A percentile compares a stretch with the other conserved stretches of the same genome.
Conservation (phyloP, 2,113 vertebrate species). For the Bungarus multicinctus region DNA sequence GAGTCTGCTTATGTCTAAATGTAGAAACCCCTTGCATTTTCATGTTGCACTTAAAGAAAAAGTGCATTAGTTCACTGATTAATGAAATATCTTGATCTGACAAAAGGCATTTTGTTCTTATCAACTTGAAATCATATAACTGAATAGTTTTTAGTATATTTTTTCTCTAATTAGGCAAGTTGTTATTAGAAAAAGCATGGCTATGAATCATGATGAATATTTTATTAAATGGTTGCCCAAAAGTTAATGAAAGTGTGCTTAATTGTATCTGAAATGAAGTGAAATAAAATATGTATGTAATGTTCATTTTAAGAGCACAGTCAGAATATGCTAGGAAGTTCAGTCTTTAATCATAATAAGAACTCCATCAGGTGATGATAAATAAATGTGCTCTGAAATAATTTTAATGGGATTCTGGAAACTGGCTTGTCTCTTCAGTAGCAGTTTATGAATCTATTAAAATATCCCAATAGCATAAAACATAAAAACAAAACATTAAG, state of each 20-base stretch:
- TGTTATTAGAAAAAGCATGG: neutral
- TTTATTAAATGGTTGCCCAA: conserved; percentile 14
- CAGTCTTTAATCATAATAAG: conserved; percentile 23
- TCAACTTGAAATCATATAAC: conserved; percentile 20
- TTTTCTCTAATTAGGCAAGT: conserved; percentile 19
- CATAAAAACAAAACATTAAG: neutral
- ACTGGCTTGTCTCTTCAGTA: neutral
- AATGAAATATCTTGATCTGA: conserved; percentile 1
- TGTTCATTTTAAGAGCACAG: neutral
- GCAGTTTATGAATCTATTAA: neutral
- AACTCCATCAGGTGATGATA: neutral
- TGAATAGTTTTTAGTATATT: conserved; percentile 28
- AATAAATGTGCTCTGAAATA: neutral
- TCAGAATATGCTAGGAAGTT: conserved; percentile 9
- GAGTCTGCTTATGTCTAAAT: neutral
- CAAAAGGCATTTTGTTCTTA: conserved; percentile 8
- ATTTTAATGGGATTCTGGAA: neutral
- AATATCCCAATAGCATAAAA: neutral
- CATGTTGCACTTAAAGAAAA: neutral
- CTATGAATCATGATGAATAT: conserved; percentile 22
- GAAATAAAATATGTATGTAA: conserved; percentile 5
- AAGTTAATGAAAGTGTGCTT: conserved; percentile 7
- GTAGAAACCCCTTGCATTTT: neutral
- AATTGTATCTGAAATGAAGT: neutral
- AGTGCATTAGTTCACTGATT: conserved; percentile 6